phyloP scores from a whole-genome alignment of 2,888 invertebrate species.

The Drosophila picticornis region DNA sequence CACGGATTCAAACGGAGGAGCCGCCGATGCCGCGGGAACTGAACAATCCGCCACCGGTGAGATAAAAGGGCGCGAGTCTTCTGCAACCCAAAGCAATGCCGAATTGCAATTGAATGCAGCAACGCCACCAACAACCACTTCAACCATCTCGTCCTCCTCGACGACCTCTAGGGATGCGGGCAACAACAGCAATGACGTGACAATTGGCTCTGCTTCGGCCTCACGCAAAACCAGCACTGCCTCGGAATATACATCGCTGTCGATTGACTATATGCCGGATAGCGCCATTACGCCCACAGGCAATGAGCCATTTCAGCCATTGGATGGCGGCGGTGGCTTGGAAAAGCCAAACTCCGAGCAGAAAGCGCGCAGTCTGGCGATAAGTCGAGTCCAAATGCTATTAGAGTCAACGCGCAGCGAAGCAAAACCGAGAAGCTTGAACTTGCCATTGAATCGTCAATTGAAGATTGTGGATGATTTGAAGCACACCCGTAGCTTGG shows the following conservation, averaged over 20 bases:
- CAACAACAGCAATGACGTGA: constrained; percentile 76
- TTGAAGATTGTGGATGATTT: constrained; percentile 72
- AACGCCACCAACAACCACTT: constrained; percentile 71
- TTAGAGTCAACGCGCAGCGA: constrained; percentile 62
- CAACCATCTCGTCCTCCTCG: constrained; percentile 79
- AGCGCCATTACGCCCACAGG: constrained; percentile 85
- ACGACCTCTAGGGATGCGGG: constrained; percentile 73
- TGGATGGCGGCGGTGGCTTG: constrained; percentile 36
- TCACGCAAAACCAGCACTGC: constrained; percentile 87
- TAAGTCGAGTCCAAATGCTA: constrained; percentile 64
- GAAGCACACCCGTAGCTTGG: constrained; percentile 72
- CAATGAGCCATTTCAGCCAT: constrained; percentile 48
- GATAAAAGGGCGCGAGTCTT: constrained; percentile 37
- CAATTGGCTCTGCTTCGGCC: constrained; percentile 81
- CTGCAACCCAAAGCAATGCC: constrained; percentile 37
- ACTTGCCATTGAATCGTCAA: constrained; percentile 77
- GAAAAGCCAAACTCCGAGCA: constrained; percentile 48
- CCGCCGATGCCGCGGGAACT: constrained; percentile 36
- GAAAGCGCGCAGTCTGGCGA: constrained; percentile 54
- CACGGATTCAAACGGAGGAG: constrained; percentile 61
- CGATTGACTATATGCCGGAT: constrained; percentile 87
- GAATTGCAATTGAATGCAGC: constrained; percentile 55
- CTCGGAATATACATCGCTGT: constrained; percentile 85
- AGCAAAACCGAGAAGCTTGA: constrained; percentile 74
- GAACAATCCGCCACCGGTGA: constrained; percentile 45